Base-by-base conservation (phyloP, 2,797 vertebrate species). In the Myotis myotis region DNA sequence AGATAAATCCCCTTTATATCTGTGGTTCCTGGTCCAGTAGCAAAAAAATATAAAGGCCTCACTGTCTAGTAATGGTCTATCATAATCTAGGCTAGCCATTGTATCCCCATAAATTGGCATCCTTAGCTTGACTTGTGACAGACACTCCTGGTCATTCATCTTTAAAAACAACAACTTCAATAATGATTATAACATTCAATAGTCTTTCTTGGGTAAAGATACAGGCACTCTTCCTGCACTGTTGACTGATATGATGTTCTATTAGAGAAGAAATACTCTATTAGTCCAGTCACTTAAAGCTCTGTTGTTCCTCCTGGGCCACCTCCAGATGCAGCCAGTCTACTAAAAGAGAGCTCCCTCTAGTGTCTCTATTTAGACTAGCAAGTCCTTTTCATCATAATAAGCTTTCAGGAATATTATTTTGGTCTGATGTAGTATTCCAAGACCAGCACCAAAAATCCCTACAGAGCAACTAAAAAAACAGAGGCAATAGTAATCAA, bases 311-410 rank as follows among this genome's bases (percentile, higher is more conserved):
- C 74, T 91, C 62, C 53, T 92, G 86, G 83, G 76, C 86, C 86
- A 91, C 74, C n/a, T 94, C 47, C 55, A 74, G 60, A 90, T 85
- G 60, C 15, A 87, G 47, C 19, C 55, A 87, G 87, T 94, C 82
- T 91, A 72, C 93, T 93, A 76, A 88, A 95, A 94, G 38, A 90
- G 91, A 49, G 84, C 96, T 96, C 95, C 92, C 96, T 96, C 96
- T 96, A 91, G 96, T 75, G 92, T 83, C 49, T 78, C 44, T 33
- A 41, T 28, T 93, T 70, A 44, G 55, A 93, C 79, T 85, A 88
- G 70, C 47, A 75, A 64, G 10, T 68, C 36, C 38, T 93, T 90
- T 89, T 87, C 49, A 55, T 62, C 57, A 76, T 3, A 2, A 38
- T 8, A 19, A 66, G 38, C 44, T 93, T 76, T 81, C 44, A 74